A percentile compares a stretch with the other conserved stretches of the same genome.
Conservation (phyloP, 92 coral and sea anemone genomes). For the Pocillopora meandrina region DNA sequence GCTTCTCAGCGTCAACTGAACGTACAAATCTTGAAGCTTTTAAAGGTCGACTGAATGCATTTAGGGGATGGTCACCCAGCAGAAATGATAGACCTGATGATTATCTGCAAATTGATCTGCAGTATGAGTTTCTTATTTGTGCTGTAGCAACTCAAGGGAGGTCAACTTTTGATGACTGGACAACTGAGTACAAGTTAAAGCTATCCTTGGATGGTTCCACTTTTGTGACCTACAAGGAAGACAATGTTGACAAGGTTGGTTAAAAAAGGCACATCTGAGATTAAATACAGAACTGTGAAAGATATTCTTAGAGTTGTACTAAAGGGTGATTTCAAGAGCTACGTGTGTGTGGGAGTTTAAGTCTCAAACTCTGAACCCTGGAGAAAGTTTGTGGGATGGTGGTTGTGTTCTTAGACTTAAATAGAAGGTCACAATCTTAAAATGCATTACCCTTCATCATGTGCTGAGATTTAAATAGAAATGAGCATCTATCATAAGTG, state of each 20-base stretch:
- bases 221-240: slow-evolving; percentile 48
- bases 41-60: slow-evolving; percentile 16
- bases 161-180: background rate
- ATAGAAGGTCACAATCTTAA: no score
- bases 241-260: slow-evolving; percentile 41
- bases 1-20: slow-evolving; percentile 4
- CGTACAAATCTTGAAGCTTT: background rate
- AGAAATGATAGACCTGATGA: background rate
- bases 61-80: slow-evolving; percentile 29
- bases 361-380: no score
- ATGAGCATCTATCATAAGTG: no score
- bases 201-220: slow-evolving; percentile 26
- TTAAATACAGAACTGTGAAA: no score
- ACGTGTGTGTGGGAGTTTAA: no score
- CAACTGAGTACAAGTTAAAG: slow-evolving; percentile 35
- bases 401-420: no score
- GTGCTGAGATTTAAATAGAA: no score
- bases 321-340: no score
- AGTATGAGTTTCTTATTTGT: slow-evolving; percentile 15
- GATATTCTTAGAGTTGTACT: no score
- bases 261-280: background rate
- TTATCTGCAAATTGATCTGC: slow-evolving; percentile 28
- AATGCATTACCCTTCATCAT: no score
- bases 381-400: no score
- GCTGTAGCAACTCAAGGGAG: slow-evolving; percentile 39